Evolutionary conservation across 2,888 invertebrate genomes (phyloP).

Genomic region (Dicyrtomina minuta): DNA sequence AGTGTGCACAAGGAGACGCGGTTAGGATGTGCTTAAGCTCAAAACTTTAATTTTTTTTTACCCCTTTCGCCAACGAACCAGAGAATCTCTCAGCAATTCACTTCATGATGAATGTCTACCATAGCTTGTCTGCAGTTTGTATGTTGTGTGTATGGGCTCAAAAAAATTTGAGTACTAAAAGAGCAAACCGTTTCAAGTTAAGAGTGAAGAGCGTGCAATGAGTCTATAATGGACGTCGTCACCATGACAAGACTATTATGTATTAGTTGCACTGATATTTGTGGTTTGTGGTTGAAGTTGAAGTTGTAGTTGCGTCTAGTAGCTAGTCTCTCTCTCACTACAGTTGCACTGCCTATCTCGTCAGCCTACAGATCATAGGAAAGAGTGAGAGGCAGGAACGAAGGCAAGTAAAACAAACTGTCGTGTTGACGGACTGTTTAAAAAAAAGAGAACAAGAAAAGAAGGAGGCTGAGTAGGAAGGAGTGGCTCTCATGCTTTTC

Average conservation of each 20-base stretch:
- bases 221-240: neutral
- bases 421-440: neutral
- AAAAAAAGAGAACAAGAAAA: conserved; percentile 6
- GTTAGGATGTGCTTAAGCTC: too few relatives aligned
- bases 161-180: too few relatives aligned
- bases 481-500: conserved; percentile 19
- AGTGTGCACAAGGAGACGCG: too few relatives aligned
- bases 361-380: neutral
- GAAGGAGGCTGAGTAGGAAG: conserved; percentile 3
- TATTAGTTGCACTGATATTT: too few relatives aligned
- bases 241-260: too few relatives aligned
- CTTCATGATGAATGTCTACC: conserved; percentile 11
- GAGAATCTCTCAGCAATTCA: conserved; percentile 1
- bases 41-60: conserved; percentile 2
- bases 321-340: too few relatives aligned
- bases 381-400: neutral
- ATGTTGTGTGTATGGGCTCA: neutral
- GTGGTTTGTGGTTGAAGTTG: too few relatives aligned
- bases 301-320: neutral
- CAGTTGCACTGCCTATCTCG: neutral
- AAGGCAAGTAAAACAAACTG: conserved; percentile 1
- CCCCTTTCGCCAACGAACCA: conserved; percentile 16
- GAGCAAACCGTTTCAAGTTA: too few relatives aligned
- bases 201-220: conserved; percentile 15
- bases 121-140: neutral